Percentiles rank a stretch among this genome's conserved stretches.
These are phyloP conservation scores for Eudyptes chrysolophus DNA, from an alignment of 2,113 vertebrate species.

Conservation along the genomic window DNA sequence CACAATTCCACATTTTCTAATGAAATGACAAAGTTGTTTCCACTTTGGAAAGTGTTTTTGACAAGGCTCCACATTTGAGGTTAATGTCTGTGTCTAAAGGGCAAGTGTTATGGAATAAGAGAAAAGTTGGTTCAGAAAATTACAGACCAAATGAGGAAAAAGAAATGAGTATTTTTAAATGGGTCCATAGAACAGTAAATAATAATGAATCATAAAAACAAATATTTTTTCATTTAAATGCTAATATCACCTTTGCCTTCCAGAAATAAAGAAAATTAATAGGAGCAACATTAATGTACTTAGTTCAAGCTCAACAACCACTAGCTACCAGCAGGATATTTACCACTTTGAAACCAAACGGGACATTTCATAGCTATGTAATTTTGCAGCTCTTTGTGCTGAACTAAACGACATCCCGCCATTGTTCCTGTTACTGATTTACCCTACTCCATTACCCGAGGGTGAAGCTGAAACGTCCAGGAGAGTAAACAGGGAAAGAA, in stretches of 20 bases:
- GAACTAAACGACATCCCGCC: neutral
- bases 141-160: slow-evolving; percentile 1
- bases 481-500: neutral
- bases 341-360: neutral
- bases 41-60: slow-evolving; percentile 38
- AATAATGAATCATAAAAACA: neutral
- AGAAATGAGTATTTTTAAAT: neutral
- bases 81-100: slow-evolving; percentile 42
- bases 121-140: slow-evolving; percentile 32
- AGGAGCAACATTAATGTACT: neutral
- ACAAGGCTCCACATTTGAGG: slow-evolving; percentile 21
- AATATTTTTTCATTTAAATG: slow-evolving; percentile 38
- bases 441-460: neutral
- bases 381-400: neutral
- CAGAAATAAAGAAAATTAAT: slow-evolving; percentile 19
- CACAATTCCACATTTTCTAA: slow-evolving; percentile 35
- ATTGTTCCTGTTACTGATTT: neutral
- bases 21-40: slow-evolving; percentile 57
- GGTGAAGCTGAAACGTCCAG: neutral
- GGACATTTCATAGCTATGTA: neutral
- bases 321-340: neutral
- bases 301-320: neutral
- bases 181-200: neutral
- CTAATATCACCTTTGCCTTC: slow-evolving; percentile 27
- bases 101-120: neutral